These are phyloP conservation scores for Papilio elwesi DNA, from an alignment of 2,888 invertebrate species.

Conservation along the genomic window DNA sequence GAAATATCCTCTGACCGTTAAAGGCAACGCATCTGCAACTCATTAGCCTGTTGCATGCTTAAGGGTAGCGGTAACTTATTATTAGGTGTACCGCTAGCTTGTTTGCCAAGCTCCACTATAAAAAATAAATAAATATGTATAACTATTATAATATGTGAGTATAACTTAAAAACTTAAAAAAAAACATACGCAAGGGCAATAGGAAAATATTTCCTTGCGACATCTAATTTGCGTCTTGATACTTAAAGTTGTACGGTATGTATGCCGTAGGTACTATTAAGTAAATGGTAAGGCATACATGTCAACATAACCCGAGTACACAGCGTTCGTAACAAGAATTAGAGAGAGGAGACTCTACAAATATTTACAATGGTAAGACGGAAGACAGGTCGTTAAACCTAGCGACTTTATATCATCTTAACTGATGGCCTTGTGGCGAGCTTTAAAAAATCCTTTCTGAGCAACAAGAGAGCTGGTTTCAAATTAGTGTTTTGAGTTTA, in stretches of 20 bases:
- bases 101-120: no score
- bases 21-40: no score
- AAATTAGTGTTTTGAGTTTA: neutral
- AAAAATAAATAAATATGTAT: no score
- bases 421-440: conserved; percentile 24
- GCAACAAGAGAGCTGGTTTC: conserved; percentile 11
- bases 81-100: no score
- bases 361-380: conserved; percentile 46
- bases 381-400: conserved; percentile 47
- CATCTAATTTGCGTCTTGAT: conserved; percentile 5
- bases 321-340: conserved; percentile 39
- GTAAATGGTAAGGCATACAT: conserved; percentile 27
- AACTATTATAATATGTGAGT: no score
- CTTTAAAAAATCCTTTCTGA: conserved; percentile 19
- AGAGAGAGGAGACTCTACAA: conserved; percentile 43
- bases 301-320: conserved; percentile 18
- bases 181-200: neutral
- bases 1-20: no score
- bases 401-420: conserved; percentile 23
- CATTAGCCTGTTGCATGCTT: no score
- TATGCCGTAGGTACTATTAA: conserved; percentile 3
- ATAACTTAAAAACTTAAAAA: neutral
- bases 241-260: conserved; percentile 11
- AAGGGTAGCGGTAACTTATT: no score
- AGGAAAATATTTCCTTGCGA: conserved; percentile 7